Base-by-base conservation (phyloP, 2,113 vertebrate genomes). In the Indicator indicator region DNA sequence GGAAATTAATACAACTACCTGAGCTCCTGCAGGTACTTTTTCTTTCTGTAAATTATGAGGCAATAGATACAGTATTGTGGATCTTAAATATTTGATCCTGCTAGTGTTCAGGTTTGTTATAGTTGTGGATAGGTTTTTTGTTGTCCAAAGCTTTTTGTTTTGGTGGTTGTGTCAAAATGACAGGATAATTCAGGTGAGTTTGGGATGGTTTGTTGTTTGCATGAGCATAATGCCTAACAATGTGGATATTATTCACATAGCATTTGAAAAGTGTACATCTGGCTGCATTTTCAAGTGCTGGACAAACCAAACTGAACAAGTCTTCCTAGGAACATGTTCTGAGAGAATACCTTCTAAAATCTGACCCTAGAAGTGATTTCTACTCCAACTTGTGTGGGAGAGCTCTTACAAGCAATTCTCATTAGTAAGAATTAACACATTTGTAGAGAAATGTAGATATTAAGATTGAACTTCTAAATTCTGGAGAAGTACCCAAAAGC, bases 11-110 rank as follows among this genome's bases (percentile, higher is more conserved):
- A 32, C 7, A 76, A 26, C 11, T 55, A 19, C 15, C 21, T 44
- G 36, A 75, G 40, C 9, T 87, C 46, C 44, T 73, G 13, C 6
- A 65, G 12, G 3, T 64, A 19, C 16, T 68, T 72, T 17, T 27
- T 17, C 10, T 46, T 92, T 24, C 38, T 18, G 12, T 44, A 46
- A 55, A 83, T 92, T 52, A 67, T 1, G 9, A 5, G 24, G 5
- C 8, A 64, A 46, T n/a, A 62, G 5, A 12, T 46, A 32, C 0
- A 12, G 14, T 64, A 20, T 16, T 2, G 4, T 0, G 4, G 13
- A 81, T 2, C 16, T 83, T 18, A 11, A 12, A 7, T 42, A 33
- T 90, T 86, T 55, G 1, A 83, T 83, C 71, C 56, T 83, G 16
- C 26, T 38, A 10, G 14, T 64, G 30, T 78, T 83, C 38, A 55